A percentile compares a stretch with the other conserved stretches of the same genome.
These are phyloP conservation scores for Drosophila sechellia DNA, from an alignment of 1,140 invertebrate genomes.

Conservation along the genomic window DNA sequence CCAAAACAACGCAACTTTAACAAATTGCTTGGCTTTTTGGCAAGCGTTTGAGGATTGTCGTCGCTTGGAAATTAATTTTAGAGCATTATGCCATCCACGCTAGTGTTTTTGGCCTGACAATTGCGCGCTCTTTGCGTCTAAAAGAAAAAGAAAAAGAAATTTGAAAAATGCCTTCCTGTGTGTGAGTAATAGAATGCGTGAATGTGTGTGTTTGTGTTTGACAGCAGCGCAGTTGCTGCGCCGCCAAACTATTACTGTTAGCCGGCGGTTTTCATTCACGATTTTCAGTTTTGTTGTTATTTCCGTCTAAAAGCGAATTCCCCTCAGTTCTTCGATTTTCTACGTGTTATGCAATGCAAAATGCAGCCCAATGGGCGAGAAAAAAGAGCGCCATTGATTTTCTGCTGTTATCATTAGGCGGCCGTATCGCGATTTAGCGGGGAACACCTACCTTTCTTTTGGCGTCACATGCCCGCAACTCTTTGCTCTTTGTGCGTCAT, in stretches of 20 bases:
- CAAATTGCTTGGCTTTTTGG: conserved; percentile 70
- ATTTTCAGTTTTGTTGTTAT: conserved; percentile 48
- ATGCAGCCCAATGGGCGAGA: conserved; percentile 28
- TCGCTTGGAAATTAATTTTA: conserved; percentile 78
- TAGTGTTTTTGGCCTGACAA: conserved; percentile 50
- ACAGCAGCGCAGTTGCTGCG: conserved; percentile 33
- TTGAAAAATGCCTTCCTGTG: conserved; percentile 52
- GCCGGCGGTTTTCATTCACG: conserved; percentile 54
- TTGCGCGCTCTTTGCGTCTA: conserved; percentile 49
- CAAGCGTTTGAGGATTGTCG: conserved; percentile 53
- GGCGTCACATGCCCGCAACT: conserved; percentile 58
- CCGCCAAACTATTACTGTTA: conserved; percentile 46
- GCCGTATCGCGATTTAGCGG: conserved; percentile 24
- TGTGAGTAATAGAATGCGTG: conserved; percentile 15
- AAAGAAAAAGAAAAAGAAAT: conserved; percentile 34
- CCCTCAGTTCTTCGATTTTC: conserved; percentile 40
- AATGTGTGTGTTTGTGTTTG: conserved; percentile 21
- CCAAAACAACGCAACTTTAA: conserved; percentile 68
- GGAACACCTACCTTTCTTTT: conserved; percentile 17
- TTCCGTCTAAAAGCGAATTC: conserved; percentile 34
- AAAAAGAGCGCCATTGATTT: conserved; percentile 29
- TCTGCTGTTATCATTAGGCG: conserved; percentile 18
- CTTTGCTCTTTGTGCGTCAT: conserved; percentile 65
- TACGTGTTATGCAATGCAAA: conserved; percentile 49
- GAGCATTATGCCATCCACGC: conserved; percentile 77